phyloP scores from a whole-genome alignment of 2,113 vertebrate genomes.

The Sinocyclocheilus anshuiensis region DNA sequence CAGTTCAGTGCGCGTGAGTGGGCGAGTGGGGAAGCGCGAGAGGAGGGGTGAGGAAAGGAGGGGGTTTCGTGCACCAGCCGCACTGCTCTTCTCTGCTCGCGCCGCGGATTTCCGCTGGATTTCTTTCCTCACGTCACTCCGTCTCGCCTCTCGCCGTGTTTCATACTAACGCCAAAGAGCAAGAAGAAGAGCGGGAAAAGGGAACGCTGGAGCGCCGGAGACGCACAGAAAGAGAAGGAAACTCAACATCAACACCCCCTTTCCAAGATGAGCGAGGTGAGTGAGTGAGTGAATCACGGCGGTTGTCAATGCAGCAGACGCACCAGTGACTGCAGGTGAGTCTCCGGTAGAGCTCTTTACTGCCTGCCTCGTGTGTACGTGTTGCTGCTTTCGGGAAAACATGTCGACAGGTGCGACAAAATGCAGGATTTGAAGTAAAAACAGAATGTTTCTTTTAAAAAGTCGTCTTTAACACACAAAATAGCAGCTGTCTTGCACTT shows the following conservation, averaged over 20 bases:
- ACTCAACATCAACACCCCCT: conserved; percentile 51
- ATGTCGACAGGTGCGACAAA: background rate
- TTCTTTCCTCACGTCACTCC: background rate
- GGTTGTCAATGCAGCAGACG: conserved; percentile 13
- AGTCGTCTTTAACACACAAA: background rate
- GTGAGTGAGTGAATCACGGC: conserved; percentile 49
- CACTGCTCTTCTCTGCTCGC: conserved; percentile 59
- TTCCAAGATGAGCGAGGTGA: conserved; percentile 77
- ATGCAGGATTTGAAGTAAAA: background rate
- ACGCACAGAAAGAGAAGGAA: conserved; percentile 12
- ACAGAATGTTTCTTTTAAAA: background rate
- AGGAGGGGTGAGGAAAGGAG: conserved; percentile 21
- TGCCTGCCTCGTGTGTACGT: background rate
- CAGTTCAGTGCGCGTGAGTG: conserved; percentile 62
- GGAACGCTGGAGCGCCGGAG: background rate
- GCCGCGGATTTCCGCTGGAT: conserved; percentile 51
- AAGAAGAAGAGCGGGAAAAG: conserved; percentile 35
- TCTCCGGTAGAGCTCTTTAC: background rate
- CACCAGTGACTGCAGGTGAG: conserved; percentile 32
- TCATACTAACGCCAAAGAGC: background rate
- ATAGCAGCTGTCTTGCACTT: background rate
- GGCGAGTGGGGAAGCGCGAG: conserved; percentile 56
- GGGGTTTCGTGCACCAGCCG: conserved; percentile 48
- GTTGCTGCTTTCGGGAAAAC: background rate
- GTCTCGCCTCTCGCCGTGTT: conserved; percentile 27